phyloP scores from a whole-genome alignment of 2,113 vertebrate species.

The Phrynosoma platyrhinos region DNA sequence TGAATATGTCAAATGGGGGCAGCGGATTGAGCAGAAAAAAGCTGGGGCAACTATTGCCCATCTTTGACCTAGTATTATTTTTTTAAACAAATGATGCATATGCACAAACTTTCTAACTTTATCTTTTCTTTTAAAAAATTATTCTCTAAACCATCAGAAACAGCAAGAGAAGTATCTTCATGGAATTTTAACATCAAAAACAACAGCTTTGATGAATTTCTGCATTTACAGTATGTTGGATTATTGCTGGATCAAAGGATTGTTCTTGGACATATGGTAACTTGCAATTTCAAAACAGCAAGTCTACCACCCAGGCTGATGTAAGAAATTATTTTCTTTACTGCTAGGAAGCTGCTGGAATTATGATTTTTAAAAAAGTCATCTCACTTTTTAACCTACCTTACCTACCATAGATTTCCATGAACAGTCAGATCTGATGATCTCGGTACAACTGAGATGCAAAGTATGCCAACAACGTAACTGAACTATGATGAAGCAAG shows the following conservation, averaged over 20 bases:
- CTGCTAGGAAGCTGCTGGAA: not conserved
- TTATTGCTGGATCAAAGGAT: conserved; percentile 8
- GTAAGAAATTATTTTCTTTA: not conserved
- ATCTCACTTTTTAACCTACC: not conserved
- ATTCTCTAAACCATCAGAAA: not conserved
- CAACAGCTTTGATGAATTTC: not conserved
- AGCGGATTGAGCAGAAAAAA: too few relatives aligned
- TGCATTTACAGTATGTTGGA: not conserved
- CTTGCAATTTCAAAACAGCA: not conserved
- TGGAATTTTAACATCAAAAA: not conserved
- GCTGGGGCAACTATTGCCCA: too few relatives aligned
- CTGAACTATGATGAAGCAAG: not conserved
- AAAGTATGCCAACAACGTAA: not conserved
- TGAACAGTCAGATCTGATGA: not conserved
- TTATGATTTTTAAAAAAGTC: not conserved
- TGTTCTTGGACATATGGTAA: conserved; percentile 8
- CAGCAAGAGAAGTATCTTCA: not conserved
- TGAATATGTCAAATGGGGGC: too few relatives aligned
- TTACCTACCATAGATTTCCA: not conserved
- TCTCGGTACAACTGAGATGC: not conserved
- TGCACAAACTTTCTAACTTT: not conserved
- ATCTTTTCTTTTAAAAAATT: too few relatives aligned
- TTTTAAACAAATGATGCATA: too few relatives aligned
- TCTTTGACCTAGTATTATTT: too few relatives aligned
- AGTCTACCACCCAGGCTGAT: not conserved